These are phyloP conservation scores for Unio pictorum DNA, from an alignment of 2,888 invertebrate genomes.

Conservation along the genomic window DNA sequence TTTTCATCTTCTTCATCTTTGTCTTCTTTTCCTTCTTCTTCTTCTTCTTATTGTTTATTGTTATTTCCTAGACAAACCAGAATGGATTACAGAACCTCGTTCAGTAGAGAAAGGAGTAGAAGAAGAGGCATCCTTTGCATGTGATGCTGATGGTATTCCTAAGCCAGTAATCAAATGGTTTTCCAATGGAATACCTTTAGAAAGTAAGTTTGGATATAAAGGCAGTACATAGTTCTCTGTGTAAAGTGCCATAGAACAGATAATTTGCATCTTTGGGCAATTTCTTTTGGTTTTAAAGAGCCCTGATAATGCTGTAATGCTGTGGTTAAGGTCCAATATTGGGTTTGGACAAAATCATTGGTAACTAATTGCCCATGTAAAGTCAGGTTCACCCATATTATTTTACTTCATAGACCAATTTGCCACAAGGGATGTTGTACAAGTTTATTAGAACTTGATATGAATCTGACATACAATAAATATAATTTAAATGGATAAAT, in stretches of 20 bases:
- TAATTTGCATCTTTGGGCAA: background rate
- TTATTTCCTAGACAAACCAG: conserved; percentile 77
- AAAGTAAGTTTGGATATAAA: conserved; percentile 55
- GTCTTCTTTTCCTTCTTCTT: background rate
- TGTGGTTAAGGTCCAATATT: too few species aligned
- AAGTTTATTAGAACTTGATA: too few species aligned
- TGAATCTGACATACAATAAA: too few species aligned
- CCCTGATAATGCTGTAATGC: too few species aligned
- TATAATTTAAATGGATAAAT: too few species aligned
- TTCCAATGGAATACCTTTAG: conserved; percentile 89
- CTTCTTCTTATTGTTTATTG: background rate
- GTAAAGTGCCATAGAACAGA: background rate
- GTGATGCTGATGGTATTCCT: conserved; percentile 91
- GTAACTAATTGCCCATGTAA: too few species aligned
- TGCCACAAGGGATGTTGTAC: too few species aligned
- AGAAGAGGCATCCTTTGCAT: conserved; percentile 88
- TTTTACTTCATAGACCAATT: too few species aligned
- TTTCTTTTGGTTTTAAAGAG: too few species aligned
- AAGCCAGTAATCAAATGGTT: conserved; percentile 94
- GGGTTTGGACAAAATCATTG: too few species aligned
- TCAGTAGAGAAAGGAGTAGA: conserved; percentile 88
- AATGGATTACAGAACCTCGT: conserved; percentile 88
- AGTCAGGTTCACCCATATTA: too few species aligned
- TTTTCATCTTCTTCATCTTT: background rate
- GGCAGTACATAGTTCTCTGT: background rate